A percentile compares a stretch with the other conserved stretches of the same genome.
Conservation (phyloP, 2,888 invertebrate species). For the Euplexia lucipara region DNA sequence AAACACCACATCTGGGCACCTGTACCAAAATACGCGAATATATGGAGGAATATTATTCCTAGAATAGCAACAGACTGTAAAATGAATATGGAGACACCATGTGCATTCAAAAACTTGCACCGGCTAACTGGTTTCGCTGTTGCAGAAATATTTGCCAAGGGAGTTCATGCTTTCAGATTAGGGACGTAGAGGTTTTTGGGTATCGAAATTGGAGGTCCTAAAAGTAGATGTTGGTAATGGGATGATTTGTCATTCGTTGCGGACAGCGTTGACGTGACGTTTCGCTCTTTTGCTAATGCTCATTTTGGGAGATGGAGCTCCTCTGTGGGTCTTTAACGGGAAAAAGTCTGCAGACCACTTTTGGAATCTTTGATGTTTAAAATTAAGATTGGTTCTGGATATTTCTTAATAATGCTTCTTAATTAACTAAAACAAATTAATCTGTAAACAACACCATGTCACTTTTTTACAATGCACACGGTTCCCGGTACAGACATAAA, state of each 20-base stretch:
- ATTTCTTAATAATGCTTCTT: slow-evolving; percentile 28
- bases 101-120: slow-evolving; percentile 85
- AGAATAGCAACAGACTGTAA: slow-evolving; percentile 91
- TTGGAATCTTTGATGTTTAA: slow-evolving; percentile 72
- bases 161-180: slow-evolving; percentile 64
- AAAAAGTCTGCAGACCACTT: slow-evolving; percentile 71
- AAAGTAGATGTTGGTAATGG: slow-evolving; percentile 70
- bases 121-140: slow-evolving; percentile 66
- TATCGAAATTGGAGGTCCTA: slow-evolving; percentile 50
- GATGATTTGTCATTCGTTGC: slow-evolving; percentile 87
- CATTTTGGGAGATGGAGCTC: slow-evolving; percentile 76
- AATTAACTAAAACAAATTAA: neutral
- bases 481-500: too few species aligned
- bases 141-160: slow-evolving; percentile 32
- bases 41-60: slow-evolving; percentile 88
- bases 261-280: slow-evolving; percentile 85
- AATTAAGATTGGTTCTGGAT: slow-evolving; percentile 28
- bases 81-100: slow-evolving; percentile 87
- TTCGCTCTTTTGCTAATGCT: slow-evolving; percentile 84
- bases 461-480: neutral
- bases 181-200: slow-evolving; percentile 50
- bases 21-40: slow-evolving; percentile 86
- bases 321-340: slow-evolving; percentile 70
- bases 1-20: slow-evolving; percentile 87
- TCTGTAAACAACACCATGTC: neutral